Percentiles rank a stretch among this genome's conserved stretches.
phyloP scores from a whole-genome alignment of 1,140 invertebrate genomes.

The Drosophila kepulauana region DNA sequence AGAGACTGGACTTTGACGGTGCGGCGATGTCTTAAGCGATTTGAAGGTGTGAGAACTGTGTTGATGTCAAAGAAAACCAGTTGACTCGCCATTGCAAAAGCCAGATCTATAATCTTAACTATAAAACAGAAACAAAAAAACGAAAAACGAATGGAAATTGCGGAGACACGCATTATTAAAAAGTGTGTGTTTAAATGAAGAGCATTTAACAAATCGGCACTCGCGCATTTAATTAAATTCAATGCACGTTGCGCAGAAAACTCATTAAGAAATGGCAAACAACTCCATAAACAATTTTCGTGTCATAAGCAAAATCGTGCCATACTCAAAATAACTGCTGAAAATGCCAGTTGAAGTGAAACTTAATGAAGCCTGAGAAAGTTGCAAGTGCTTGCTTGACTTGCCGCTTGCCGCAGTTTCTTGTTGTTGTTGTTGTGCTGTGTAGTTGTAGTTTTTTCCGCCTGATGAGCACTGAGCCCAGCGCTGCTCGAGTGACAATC shows the following conservation, averaged over 20 bases:
- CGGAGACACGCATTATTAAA: constrained; percentile 1
- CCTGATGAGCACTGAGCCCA: constrained; percentile 38
- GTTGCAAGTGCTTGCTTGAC: constrained; percentile 46
- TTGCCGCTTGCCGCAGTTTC: neutral
- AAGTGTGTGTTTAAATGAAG: neutral
- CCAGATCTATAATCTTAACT: neutral
- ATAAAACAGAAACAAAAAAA: neutral
- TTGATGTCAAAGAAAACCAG: constrained; percentile 20
- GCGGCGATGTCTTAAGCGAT: neutral
- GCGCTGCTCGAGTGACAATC: constrained; percentile 71
- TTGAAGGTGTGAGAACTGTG: constrained; percentile 36
- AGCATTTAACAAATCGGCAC: constrained; percentile 50
- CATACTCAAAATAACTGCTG: constrained; percentile 52
- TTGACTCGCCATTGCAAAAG: constrained; percentile 2
- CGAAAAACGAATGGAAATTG: constrained; percentile 2
- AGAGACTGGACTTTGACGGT: constrained; percentile 23
- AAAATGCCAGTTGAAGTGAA: constrained; percentile 63
- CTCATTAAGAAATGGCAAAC: constrained; percentile 68
- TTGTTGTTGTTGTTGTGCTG: constrained; percentile 12
- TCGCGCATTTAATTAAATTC: constrained; percentile 72
- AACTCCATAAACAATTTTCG: constrained; percentile 71
- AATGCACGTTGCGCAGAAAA: constrained; percentile 61
- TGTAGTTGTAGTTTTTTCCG: neutral
- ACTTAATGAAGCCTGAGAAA: constrained; percentile 82
- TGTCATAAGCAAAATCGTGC: constrained; percentile 79